Conservation (phyloP, 2,113 vertebrate genomes). For the Illadopsis cleaveri region DNA sequence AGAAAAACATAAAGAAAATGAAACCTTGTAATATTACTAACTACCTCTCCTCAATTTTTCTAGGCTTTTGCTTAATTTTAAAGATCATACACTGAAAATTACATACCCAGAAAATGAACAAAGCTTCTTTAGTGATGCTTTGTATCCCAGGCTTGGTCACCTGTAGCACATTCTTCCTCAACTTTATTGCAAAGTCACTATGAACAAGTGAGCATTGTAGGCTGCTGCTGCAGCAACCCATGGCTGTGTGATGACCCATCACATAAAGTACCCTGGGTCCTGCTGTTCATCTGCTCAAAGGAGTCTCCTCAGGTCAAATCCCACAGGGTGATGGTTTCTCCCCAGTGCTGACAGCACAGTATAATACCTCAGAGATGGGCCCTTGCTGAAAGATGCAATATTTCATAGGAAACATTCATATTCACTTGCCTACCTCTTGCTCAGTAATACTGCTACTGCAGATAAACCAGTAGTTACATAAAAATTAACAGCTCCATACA, state of each 20-base stretch:
- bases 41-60: background rate
- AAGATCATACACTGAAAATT: background rate
- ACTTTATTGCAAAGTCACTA: background rate
- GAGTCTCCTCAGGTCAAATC: background rate
- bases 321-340: background rate
- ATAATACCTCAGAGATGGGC: background rate
- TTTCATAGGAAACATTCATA: background rate
- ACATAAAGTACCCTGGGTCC: background rate
- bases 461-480: background rate
- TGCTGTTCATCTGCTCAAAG: background rate
- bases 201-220: background rate
- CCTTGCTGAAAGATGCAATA: background rate
- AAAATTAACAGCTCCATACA: background rate
- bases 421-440: background rate
- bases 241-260: background rate
- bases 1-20: background rate
- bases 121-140: background rate
- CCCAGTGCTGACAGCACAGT: background rate
- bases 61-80: background rate
- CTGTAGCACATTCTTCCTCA: background rate
- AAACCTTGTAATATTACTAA: background rate
- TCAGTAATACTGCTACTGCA: background rate
- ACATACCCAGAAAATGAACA: background rate
- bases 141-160: background rate
- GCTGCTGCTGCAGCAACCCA: background rate